A percentile compares a stretch with the other conserved stretches of the same genome.
These are phyloP conservation scores for Danionella cerebrum DNA, from an alignment of 2,113 vertebrate genomes.

Conservation along the genomic window DNA sequence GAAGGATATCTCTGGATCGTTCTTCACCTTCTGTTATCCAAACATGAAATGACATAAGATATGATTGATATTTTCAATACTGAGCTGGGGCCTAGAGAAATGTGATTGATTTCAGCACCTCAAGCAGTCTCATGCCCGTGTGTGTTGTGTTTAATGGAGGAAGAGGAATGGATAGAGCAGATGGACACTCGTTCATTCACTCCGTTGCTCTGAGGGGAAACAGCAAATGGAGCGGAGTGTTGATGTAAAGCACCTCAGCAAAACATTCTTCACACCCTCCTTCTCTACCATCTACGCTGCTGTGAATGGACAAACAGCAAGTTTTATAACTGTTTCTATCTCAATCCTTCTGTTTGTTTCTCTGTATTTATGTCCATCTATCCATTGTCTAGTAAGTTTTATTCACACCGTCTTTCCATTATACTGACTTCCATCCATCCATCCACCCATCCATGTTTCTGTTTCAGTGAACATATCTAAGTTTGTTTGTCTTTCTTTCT, in stretches of 20 bases:
- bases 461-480: too few species aligned
- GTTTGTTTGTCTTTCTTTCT: neutral
- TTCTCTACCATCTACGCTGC: too few species aligned
- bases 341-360: neutral
- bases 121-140: too few species aligned
- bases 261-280: too few species aligned
- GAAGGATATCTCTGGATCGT: too few species aligned
- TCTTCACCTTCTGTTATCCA: too few species aligned
- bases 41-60: too few species aligned
- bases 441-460: neutral
- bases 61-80: too few species aligned
- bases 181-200: neutral
- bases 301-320: too few species aligned
- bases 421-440: neutral
- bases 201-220: conserved; percentile 3
- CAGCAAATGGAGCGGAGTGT: conserved; percentile 10
- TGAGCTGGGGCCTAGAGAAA: too few species aligned
- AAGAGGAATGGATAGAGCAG: neutral
- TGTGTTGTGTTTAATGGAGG: neutral
- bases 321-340: neutral
- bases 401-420: too few species aligned
- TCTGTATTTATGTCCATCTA: neutral
- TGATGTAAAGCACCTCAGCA: conserved; percentile 4
- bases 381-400: neutral
- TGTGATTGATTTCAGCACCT: too few species aligned